Percentiles rank a stretch among this genome's conserved stretches.
phyloP scores from a whole-genome alignment of 2,113 vertebrate genomes.

The Polypterus senegalus region DNA sequence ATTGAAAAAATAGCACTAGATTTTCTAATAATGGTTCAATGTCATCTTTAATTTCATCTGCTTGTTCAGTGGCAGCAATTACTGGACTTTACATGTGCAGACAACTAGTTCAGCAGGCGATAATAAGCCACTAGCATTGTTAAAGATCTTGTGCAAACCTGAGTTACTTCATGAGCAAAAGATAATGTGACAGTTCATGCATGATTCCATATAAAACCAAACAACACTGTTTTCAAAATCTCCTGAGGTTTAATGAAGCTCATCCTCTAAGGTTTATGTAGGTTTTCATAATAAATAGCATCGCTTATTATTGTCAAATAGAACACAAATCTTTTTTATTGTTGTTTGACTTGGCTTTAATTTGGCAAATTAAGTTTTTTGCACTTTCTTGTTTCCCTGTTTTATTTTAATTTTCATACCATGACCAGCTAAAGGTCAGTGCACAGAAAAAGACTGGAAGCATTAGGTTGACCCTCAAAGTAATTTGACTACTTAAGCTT shows the following conservation, averaged over 20 bases:
- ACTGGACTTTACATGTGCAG: constrained; percentile 45
- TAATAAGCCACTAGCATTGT: constrained; percentile 53
- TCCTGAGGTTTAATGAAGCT: constrained; percentile 35
- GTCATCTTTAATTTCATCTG: constrained; percentile 52
- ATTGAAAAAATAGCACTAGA: constrained; percentile 59
- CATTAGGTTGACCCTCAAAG: constrained; percentile 38
- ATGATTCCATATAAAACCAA: constrained; percentile 37
- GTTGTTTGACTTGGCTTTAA: too few species aligned
- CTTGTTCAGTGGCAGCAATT: constrained; percentile 49
- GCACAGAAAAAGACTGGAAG: constrained; percentile 33
- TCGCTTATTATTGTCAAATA: too few species aligned
- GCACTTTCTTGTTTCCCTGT: constrained; percentile 31
- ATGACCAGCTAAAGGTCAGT: constrained; percentile 33
- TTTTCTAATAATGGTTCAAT: constrained; percentile 50
- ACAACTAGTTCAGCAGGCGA: constrained; percentile 41
- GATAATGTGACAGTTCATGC: constrained; percentile 37
- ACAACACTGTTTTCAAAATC: constrained; percentile 33
- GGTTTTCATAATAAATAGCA: not conserved
- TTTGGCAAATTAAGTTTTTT: too few species aligned
- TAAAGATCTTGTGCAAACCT: constrained; percentile 44
- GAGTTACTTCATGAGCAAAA: constrained; percentile 33
- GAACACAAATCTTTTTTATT: too few species aligned
- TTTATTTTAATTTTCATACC: constrained; percentile 47
- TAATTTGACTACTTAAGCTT: constrained; percentile 39
- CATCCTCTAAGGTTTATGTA: constrained; percentile 38